These are phyloP conservation scores for Euproctis similis DNA, from an alignment of 2,888 invertebrate genomes.

Conservation along the genomic window DNA sequence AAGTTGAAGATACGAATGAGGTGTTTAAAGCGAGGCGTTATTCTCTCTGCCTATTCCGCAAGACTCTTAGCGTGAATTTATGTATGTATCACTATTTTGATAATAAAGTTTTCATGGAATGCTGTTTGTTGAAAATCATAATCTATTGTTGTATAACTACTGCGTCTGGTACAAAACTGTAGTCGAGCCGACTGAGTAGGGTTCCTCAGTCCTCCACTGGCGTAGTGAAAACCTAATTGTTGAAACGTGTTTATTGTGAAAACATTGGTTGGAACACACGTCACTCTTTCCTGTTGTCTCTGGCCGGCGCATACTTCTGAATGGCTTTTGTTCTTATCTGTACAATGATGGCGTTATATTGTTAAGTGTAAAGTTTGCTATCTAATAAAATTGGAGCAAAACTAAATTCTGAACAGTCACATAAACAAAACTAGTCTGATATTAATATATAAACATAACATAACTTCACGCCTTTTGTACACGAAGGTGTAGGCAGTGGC, in stretches of 20 bases:
- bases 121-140: slow-evolving; percentile 41
- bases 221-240: slow-evolving; percentile 65
- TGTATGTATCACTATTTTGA: slow-evolving; percentile 24
- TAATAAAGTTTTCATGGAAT: slow-evolving; percentile 37
- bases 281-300: slow-evolving; percentile 53
- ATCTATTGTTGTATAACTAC: slow-evolving; percentile 36
- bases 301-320: slow-evolving; percentile 59
- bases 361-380: slow-evolving; percentile 30
- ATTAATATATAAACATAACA: too few species aligned
- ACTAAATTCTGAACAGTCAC: slow-evolving; percentile 17
- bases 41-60: too few species aligned
- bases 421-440: too few species aligned
- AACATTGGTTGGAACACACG: slow-evolving; percentile 63
- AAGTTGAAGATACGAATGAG: too few species aligned
- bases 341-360: slow-evolving; percentile 52
- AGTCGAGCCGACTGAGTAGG: too few species aligned
- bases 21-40: too few species aligned
- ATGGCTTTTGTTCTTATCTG: slow-evolving; percentile 68
- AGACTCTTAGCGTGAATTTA: too few species aligned
- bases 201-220: slow-evolving; percentile 52
- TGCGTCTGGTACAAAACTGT: slow-evolving; percentile 52
- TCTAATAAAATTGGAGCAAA: slow-evolving; percentile 28
- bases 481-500: too few species aligned
- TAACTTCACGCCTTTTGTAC: too few species aligned
- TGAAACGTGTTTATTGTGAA: slow-evolving; percentile 43